Evolutionary conservation across 2,797 vertebrate genomes (phyloP), one percentile per base, ranked within the genome.

Genomic region (Garrulus glandarius): DNA sequence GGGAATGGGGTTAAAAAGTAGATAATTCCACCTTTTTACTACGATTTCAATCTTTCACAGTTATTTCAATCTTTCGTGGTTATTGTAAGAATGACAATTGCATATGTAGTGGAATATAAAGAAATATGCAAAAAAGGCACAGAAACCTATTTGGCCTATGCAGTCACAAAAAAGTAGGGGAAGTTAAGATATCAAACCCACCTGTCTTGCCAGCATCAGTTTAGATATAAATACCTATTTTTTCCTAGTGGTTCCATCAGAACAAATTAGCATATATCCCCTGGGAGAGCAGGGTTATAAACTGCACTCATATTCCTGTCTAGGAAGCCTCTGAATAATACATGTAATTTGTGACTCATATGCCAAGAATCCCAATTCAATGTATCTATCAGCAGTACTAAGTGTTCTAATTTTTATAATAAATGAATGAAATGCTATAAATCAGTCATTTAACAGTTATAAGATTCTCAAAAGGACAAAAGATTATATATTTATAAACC

Each of bases 321-420:
- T 95, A 59, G 57, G 65, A 84, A 90, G 86, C 57, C 46, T 94
- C 85, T 93, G 93, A 96, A 93, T 95, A 93, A 96, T 87, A 85
- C 84, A 93, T 92, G 91, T 29, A 94, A 91, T 84, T 83, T 87
- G 77, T 96, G 92, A 92, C 46, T 96, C 68, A 78, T 52, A 43
- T 29, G 71, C 47, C 52, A 94, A 81, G 79, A 95, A 93, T 85
- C 63, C 30, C 39, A 91, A 75, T 53, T 89, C 50, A 29, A 6
- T 32, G n/a, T 64, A 44, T 57, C 60, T 91, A 57, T 92, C 75
- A 91, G 55, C 32, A 65, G 50, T 34, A 49, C n/a, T 47, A 80
- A 86, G 32, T 9, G 12, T 63, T 88, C 55, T 49, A 36, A 2
- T 19, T 30, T 49, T 37, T 85, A 82, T 5, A 53, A 64, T 86